Conservation (phyloP, 2,113 vertebrate genomes). For the Pedionomus torquatus region DNA sequence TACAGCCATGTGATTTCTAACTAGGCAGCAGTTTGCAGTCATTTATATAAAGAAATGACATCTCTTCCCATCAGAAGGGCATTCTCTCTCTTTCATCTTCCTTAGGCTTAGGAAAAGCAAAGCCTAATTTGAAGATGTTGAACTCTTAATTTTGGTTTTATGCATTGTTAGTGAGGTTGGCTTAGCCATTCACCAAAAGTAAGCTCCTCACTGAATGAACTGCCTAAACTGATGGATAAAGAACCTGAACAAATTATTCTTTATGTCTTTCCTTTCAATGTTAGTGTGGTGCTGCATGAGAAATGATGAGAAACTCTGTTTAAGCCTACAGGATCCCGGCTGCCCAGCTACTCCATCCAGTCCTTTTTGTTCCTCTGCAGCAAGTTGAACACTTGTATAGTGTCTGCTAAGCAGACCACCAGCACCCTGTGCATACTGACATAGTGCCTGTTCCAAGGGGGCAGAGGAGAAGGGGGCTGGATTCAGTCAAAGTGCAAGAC, state of each 20-base stretch:
- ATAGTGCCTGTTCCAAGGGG: not conserved
- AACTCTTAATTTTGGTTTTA: not conserved
- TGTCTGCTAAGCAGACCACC: not conserved
- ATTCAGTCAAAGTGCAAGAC: not conserved
- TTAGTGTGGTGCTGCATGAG: not conserved
- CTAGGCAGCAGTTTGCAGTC: not conserved
- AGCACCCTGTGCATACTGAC: not conserved
- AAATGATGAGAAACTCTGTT: not conserved
- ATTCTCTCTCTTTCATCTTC: not conserved
- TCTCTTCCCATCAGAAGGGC: not conserved
- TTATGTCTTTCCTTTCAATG: not conserved
- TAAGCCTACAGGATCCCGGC: not conserved
- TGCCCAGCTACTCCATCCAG: not conserved
- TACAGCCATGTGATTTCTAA: not conserved
- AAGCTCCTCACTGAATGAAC: not conserved
- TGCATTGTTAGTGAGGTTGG: not conserved
- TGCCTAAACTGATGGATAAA: not conserved
- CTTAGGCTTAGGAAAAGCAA: not conserved
- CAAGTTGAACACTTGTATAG: not conserved
- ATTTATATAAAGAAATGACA: not conserved
- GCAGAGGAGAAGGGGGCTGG: not conserved
- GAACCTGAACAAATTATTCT: not conserved
- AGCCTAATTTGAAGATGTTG: not conserved
- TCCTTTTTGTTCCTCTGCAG: not conserved
- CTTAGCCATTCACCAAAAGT: not conserved